Evolutionary conservation across 2,797 vertebrate genomes (phyloP), one percentile per base, ranked within the genome.

Genomic region (Myotis myotis): DNA sequence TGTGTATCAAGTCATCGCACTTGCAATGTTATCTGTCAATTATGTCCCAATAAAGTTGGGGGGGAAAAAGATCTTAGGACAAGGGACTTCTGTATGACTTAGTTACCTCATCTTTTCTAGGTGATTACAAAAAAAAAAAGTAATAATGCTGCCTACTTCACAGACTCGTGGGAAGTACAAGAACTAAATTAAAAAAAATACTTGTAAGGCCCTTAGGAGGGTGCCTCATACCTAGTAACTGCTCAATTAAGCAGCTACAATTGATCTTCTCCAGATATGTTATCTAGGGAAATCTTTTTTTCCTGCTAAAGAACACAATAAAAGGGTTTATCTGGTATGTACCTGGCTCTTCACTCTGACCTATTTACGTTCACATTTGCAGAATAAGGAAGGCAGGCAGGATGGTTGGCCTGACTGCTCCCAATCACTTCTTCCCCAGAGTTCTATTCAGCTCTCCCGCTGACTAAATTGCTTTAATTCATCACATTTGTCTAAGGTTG

Each of bases 91-190:
- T 89, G 44, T 62, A 33, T 80, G 53, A 33, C 44, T 55, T 25
- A 51, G 36, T 33, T 70, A 95, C 51, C 81, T 88, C n/a, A 41
- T 44, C 33, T 89, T 84, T 85, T 64, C 23, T n/a, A 87, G 86
- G 28, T 87, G 55, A 66, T 89, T 60, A 89, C 62, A 92, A 91
- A 12, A 47, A 47, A 2, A 70, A 12, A 57, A 36, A 44, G 66
- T 64, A 44, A 55, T 16, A 84, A 57, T 57, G 22, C 44, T 44
- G 28, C 41, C 44, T 84, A 57, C 33, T 80, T 85, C 49, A 44
- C 38, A 17, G 22, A 22, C 82, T 74, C 91, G 55, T 80, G 44
- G 66, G 60, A 89, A 13, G 17, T 10, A 30, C 66, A 72, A 74
- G 41, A 96, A 82, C 70, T 80, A 51, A 80, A 87, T 33, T 33